These are phyloP conservation scores for Danaus melanippus DNA, from an alignment of 1,140 invertebrate genomes.

Conservation along the genomic window DNA sequence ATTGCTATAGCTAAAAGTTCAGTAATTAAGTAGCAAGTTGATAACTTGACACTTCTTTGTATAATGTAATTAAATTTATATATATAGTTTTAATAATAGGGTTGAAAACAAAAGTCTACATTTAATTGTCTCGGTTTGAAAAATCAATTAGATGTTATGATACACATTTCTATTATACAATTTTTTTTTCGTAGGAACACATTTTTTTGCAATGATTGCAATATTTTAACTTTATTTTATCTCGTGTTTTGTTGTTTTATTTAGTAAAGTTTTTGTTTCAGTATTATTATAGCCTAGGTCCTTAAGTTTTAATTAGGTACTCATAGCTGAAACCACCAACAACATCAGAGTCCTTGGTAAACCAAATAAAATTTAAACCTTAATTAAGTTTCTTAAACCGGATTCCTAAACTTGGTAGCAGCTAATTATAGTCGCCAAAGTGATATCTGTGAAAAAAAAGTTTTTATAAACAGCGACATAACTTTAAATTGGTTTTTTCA, in stretches of 20 bases:
- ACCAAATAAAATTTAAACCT: constrained; percentile 26
- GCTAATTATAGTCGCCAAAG: constrained; percentile 50
- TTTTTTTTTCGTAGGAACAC: too few relatives aligned
- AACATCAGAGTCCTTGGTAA: constrained; percentile 17
- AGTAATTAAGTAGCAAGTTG: constrained; percentile 39
- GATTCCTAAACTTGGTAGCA: constrained; percentile 34
- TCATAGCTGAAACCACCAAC: constrained; percentile 9
- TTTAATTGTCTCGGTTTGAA: too few relatives aligned
- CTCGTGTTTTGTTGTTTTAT: too few relatives aligned
- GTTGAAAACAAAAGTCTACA: too few relatives aligned
- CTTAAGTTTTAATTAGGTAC: constrained; percentile 9
- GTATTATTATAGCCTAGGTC: background rate
- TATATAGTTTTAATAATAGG: too few relatives aligned
- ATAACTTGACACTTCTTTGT: constrained; percentile 15
- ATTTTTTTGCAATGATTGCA: too few relatives aligned
- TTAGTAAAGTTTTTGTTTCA: too few relatives aligned
- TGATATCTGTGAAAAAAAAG: constrained; percentile 49
- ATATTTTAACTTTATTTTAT: too few relatives aligned
- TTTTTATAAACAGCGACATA: constrained; percentile 52
- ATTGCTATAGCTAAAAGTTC: constrained; percentile 47
- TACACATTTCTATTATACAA: too few relatives aligned
- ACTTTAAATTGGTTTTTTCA: constrained; percentile 61
- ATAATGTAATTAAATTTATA: too few relatives aligned
- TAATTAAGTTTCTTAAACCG: constrained; percentile 24
- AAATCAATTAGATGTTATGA: too few relatives aligned